Base-by-base conservation (phyloP, 2,888 invertebrate genomes). In the Calameuta pallipes region DNA sequence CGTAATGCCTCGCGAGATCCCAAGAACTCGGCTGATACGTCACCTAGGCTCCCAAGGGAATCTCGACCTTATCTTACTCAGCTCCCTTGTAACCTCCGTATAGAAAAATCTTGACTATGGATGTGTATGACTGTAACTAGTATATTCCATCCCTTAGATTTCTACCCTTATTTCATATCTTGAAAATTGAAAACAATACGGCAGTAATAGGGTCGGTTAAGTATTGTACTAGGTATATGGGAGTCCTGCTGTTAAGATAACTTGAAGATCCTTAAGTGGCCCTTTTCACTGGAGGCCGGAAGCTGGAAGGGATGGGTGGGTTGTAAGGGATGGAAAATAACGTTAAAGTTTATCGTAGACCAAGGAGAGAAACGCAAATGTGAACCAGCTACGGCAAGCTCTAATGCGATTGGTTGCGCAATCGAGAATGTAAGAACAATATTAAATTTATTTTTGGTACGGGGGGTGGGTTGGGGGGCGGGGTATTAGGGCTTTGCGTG, bases 1-100 rank as follows among this genome's bases (percentile, higher is more conserved):
- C 90, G 89, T 91, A 91, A 91, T 90, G 90, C 91, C 87, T 83
- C 86, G 89, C 89, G 88, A 89, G 90, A 88, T 89, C 89, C 87
- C 86, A 83, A 87, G 84, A 87, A 89, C 87, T 87, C 86, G 83
- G 83, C 86, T 82, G 86, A 89, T 89, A 88, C 86, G 88, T 87
- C 87, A 85, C 84, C 84, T 56, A 37, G 34, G 34, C 15, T 74
- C 74, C 90, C 89, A 89, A 75, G 74, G 89, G 89, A 90, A 89
- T 86, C 86, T 86, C 83, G 87, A 89, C 87, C 89, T 89, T 87
- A 88, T 89, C 89, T 90, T 71, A 33, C 71, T 34, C 71, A 34
- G 56, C 56, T 34, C 85, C 88, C 89, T 87, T 87, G 71, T 71
- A 71, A 71, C 34, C n/a, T 30, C 11, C 71, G 34, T 71, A 23